phyloP scores from a whole-genome alignment of 2,797 vertebrate genomes.

The Labeo calbasu region DNA sequence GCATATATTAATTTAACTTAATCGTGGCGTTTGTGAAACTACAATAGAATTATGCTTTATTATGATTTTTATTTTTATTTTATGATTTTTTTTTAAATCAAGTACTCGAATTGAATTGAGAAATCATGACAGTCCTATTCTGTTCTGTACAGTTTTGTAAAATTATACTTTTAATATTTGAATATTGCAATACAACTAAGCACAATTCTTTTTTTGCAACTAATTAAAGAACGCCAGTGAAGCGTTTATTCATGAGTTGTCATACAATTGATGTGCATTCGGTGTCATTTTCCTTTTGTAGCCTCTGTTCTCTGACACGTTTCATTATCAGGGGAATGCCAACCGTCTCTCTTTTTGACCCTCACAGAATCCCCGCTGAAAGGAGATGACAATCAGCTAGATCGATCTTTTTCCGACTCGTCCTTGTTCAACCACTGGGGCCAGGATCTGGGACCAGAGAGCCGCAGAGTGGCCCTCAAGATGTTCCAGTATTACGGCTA shows the following conservation, averaged over 20 bases:
- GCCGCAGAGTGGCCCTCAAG: conserved; percentile 87
- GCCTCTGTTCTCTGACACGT: conserved; percentile 1
- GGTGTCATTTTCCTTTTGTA: neutral
- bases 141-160: neutral
- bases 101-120: no score
- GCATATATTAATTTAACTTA: no score
- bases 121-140: no score
- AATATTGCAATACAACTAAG: neutral
- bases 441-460: conserved; percentile 90
- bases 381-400: conserved; percentile 80
- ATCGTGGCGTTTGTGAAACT: no score
- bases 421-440: conserved; percentile 97
- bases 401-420: conserved; percentile 89
- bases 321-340: neutral
- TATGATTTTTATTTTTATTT: no score
- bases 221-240: neutral
- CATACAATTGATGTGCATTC: neutral
- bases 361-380: conserved; percentile 87
- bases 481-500: conserved; percentile 99
- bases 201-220: neutral
- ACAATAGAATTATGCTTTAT: no score
- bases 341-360: conserved; percentile 61
- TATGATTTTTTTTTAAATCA: no score
- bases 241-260: neutral
- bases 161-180: neutral